Percentiles rank a stretch among this genome's conserved stretches.
These are phyloP conservation scores for Anneissia japonica DNA, from an alignment of 35 echinoderm and acorn worm genomes.

Conservation along the genomic window DNA sequence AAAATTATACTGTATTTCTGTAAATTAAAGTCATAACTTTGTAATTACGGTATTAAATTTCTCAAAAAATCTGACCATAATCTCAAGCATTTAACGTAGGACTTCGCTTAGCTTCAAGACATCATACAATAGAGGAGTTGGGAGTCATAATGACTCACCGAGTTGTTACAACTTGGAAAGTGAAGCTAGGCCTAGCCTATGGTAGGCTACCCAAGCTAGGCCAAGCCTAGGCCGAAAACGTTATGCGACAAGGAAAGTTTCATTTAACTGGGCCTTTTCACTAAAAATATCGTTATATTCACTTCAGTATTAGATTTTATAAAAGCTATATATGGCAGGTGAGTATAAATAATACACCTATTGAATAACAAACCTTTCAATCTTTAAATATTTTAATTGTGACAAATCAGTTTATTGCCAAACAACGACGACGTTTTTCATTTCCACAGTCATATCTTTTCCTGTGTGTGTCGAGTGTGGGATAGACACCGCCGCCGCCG, in stretches of 20 bases:
- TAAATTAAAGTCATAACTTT: not conserved
- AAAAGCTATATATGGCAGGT: not conserved
- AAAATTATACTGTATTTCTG: not conserved
- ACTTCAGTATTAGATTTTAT: not conserved
- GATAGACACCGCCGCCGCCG: no score
- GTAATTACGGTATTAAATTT: not conserved
- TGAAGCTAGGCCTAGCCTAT: no score
- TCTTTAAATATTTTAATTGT: not conserved
- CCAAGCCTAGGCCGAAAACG: no score
- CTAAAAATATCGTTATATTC: not conserved
- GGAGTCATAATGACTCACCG: no score
- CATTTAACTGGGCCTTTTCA: not conserved
- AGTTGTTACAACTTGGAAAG: no score
- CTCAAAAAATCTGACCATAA: not conserved
- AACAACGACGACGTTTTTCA: not conserved
- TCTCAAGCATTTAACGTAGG: not conserved
- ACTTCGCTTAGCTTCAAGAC: not conserved
- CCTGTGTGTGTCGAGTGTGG: not conserved
- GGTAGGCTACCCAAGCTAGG: not conserved
- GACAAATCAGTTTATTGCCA: not conserved
- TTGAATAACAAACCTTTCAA: not conserved
- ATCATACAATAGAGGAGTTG: no score
- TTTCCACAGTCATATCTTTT: not conserved
- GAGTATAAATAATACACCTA: not conserved
- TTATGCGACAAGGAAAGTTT: not conserved